These are phyloP conservation scores for Leptopilina syphax DNA, from an alignment of 2,888 invertebrate genomes.

Conservation along the genomic window DNA sequence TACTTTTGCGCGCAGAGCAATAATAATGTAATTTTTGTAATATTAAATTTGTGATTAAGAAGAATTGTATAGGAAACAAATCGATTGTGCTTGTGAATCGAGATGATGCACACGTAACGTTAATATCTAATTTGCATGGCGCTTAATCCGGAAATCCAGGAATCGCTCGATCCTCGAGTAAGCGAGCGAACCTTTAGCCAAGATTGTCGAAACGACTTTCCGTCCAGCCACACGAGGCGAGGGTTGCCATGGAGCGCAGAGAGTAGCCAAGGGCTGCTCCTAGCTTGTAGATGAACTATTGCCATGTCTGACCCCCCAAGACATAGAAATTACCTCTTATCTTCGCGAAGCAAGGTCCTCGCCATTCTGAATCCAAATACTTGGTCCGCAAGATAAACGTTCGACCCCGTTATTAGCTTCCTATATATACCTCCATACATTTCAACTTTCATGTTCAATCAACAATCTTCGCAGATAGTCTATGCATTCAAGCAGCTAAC, in stretches of 20 bases:
- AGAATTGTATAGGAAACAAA: background rate
- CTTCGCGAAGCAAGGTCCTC: constrained; percentile 69
- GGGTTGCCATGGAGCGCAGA: constrained; percentile 48
- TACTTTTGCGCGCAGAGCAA: too few relatives aligned
- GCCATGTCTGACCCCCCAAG: constrained; percentile 71
- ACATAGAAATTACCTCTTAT: constrained; percentile 75
- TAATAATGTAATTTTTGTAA: background rate
- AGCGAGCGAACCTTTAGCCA: constrained; percentile 55
- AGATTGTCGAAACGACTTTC: constrained; percentile 72
- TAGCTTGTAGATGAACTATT: constrained; percentile 72
- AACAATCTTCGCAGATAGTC: constrained; percentile 4
- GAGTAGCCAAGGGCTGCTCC: constrained; percentile 47
- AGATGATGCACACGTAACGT: constrained; percentile 42
- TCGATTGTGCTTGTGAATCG: constrained; percentile 21
- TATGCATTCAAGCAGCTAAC: too few relatives aligned
- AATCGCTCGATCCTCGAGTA: constrained; percentile 24
- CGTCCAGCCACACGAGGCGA: constrained; percentile 57
- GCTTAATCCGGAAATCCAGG: constrained; percentile 58
- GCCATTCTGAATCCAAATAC: constrained; percentile 64
- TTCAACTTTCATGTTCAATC: constrained; percentile 33
- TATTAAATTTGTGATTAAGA: too few relatives aligned
- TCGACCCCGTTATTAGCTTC: constrained; percentile 62
- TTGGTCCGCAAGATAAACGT: constrained; percentile 73
- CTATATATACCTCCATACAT: constrained; percentile 44
- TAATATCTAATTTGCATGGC: constrained; percentile 71